phyloP scores from a whole-genome alignment of 2,888 invertebrate genomes.

The Gandaritis pyraliata region DNA sequence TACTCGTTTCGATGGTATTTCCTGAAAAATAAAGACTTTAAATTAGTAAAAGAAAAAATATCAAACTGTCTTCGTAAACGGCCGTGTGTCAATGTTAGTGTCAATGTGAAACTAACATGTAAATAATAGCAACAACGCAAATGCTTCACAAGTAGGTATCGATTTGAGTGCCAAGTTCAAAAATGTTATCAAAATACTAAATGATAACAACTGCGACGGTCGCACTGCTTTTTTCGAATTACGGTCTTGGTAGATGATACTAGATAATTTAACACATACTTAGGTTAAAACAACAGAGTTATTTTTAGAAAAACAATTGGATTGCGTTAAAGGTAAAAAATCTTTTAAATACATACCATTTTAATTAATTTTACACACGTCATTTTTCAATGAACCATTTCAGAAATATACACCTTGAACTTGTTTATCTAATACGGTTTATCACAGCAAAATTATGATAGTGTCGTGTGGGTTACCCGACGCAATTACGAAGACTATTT shows the following conservation, averaged over 20 bases:
- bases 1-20: constrained; percentile 52
- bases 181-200: neutral
- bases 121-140: constrained; percentile 5
- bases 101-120: constrained; percentile 19
- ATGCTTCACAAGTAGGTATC: too few species aligned
- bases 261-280: too few species aligned
- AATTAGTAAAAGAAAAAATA: neutral
- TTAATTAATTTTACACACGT: constrained; percentile 11
- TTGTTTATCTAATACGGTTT: constrained; percentile 4
- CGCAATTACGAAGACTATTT: constrained; percentile 37
- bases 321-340: neutral
- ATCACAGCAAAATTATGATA: constrained; percentile 14
- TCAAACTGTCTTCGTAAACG: constrained; percentile 14
- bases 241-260: too few species aligned
- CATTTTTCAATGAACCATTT: constrained; percentile 14
- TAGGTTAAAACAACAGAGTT: too few species aligned
- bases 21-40: constrained; percentile 32
- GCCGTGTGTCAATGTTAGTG: neutral
- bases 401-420: constrained; percentile 1
- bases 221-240: too few species aligned
- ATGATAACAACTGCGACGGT: too few species aligned
- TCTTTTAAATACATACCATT: too few species aligned
- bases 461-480: constrained; percentile 25
- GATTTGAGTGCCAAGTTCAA: constrained; percentile 22
- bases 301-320: too few species aligned